phyloP scores from a whole-genome alignment of 1,140 invertebrate genomes.

The Atta texana region DNA sequence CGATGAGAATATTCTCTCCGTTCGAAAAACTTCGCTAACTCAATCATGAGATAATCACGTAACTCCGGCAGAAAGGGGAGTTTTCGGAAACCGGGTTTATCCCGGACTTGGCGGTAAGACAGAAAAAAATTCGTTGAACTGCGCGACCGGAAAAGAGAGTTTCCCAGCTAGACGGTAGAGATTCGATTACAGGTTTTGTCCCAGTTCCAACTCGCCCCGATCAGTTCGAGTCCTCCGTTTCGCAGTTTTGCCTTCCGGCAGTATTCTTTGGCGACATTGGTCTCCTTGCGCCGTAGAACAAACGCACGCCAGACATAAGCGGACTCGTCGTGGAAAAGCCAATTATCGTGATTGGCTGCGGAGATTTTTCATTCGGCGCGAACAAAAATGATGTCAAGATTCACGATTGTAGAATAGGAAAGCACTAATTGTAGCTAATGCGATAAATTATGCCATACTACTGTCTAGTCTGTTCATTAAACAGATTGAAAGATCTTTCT shows the following conservation, averaged over 20 bases:
- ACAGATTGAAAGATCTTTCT: background rate
- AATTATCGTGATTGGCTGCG: slow-evolving; percentile 30
- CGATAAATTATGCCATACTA: background rate
- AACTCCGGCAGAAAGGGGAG: slow-evolving; percentile 36
- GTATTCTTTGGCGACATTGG: background rate
- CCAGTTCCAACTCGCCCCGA: background rate
- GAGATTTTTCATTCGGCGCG: slow-evolving; percentile 33
- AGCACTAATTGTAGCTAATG: background rate
- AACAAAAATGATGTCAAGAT: background rate
- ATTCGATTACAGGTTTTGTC: slow-evolving; percentile 65
- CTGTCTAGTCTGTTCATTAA: background rate
- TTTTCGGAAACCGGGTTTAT: slow-evolving; percentile 51
- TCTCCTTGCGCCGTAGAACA: slow-evolving; percentile 12
- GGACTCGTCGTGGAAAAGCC: background rate
- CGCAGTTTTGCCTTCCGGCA: slow-evolving; percentile 24
- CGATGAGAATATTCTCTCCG: slow-evolving; percentile 49
- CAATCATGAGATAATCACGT: slow-evolving; percentile 31
- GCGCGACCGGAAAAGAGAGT: slow-evolving; percentile 59
- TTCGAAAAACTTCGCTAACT: slow-evolving; percentile 46
- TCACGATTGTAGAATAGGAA: background rate
- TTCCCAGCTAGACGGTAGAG: slow-evolving; percentile 54
- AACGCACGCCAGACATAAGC: slow-evolving; percentile 17
- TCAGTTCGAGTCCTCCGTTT: background rate
- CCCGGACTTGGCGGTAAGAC: slow-evolving; percentile 25
- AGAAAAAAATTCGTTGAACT: slow-evolving; percentile 64